phyloP scores from a whole-genome alignment of 2,888 invertebrate genomes.

The Hirtodrosophila alboralis region DNA sequence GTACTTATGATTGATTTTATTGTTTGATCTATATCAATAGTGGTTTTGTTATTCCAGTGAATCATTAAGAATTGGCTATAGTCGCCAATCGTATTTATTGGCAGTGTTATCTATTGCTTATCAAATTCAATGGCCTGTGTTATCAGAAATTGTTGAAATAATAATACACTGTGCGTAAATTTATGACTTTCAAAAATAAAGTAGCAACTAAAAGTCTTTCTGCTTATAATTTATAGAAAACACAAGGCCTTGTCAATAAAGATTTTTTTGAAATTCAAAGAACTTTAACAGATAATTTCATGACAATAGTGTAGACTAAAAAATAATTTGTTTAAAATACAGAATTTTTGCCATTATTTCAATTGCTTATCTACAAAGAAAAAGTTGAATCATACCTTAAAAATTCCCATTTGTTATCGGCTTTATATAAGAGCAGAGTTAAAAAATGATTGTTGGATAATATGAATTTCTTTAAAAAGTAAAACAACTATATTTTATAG shows the following conservation, averaged over 20 bases:
- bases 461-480: no score
- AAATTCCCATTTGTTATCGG: not conserved
- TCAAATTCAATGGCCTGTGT: conserved; percentile 1
- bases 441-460: no score
- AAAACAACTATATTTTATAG: not conserved
- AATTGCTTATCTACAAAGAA: conserved; percentile 7
- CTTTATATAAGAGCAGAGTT: no score
- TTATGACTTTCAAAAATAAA: conserved; percentile 33
- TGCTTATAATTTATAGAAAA: conserved; percentile 20
- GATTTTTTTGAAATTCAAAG: conserved; percentile 8
- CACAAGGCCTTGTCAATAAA: conserved; percentile 19
- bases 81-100: conserved; percentile 37
- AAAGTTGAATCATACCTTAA: not conserved
- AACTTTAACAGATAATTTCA: conserved; percentile 7
- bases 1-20: not conserved
- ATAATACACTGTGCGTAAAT: conserved; percentile 25
- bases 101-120: conserved; percentile 32
- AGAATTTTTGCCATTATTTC: not conserved
- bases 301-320: not conserved
- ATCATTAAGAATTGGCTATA: conserved; percentile 38
- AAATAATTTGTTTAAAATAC: conserved; percentile 7
- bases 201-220: conserved; percentile 3
- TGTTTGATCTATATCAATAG: conserved; percentile 20
- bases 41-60: conserved; percentile 20
- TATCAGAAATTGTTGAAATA: conserved; percentile 30